These are phyloP conservation scores for Indicator maculatus DNA, from an alignment of 2,113 vertebrate genomes.

Conservation along the genomic window DNA sequence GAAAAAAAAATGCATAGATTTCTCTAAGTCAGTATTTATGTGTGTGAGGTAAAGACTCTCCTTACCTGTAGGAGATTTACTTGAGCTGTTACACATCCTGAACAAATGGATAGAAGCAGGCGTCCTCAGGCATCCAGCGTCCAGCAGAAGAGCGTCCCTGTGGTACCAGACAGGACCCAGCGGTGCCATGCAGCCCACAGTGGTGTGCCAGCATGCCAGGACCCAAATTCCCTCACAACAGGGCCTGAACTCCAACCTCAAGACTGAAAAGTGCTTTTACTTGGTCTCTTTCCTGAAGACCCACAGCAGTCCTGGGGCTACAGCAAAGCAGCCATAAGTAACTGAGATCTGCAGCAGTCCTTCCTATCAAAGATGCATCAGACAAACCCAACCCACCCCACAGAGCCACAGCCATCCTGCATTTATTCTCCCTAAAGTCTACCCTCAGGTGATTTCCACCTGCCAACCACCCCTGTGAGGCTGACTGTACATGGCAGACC, in stretches of 20 bases:
- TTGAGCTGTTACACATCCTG: fast-evolving
- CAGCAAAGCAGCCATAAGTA: neutral
- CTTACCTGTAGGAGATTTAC: neutral
- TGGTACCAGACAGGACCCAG: fast-evolving
- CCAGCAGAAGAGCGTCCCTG: fast-evolving
- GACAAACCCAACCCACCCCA: fast-evolving
- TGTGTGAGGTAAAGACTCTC: neutral
- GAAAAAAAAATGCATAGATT: fast-evolving
- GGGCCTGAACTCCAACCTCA: neutral
- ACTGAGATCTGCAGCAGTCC: fast-evolving
- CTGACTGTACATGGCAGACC: fast-evolving
- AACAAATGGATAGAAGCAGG: fast-evolving
- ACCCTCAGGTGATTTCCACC: neutral
- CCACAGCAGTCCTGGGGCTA: fast-evolving
- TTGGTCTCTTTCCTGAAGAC: fast-evolving
- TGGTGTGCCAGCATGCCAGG: fast-evolving
- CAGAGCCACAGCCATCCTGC: fast-evolving
- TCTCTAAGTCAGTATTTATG: fast-evolving
- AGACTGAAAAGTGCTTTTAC: fast-evolving
- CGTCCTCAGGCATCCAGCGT: neutral
- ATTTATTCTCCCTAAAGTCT: neutral
- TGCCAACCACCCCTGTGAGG: neutral
- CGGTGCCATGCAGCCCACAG: fast-evolving
- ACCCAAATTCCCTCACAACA: fast-evolving
- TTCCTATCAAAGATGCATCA: fast-evolving